phyloP scores from a whole-genome alignment of 2,888 invertebrate species.

The Agonopterix arenella region DNA sequence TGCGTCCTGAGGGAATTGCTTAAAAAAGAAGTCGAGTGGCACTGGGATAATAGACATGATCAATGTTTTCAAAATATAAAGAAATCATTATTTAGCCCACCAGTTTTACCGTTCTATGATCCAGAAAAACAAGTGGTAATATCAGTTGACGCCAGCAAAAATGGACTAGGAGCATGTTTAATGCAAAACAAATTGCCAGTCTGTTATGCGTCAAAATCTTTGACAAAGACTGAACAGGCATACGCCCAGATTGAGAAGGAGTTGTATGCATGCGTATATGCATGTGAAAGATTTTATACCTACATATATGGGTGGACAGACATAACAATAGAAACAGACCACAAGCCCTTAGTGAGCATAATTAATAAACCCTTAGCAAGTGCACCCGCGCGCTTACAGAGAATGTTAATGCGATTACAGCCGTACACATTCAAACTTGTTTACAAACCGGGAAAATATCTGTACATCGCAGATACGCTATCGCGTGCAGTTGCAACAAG shows the following conservation, averaged over 20 bases:
- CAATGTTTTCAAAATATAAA: neutral
- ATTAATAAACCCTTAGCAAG: constrained; percentile 9
- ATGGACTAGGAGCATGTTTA: constrained; percentile 4
- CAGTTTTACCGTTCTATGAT: neutral
- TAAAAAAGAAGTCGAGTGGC: constrained; percentile 11
- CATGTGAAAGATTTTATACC: constrained; percentile 9
- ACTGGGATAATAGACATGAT: constrained; percentile 8
- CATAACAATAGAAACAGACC: constrained; percentile 8
- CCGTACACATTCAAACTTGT: constrained; percentile 5
- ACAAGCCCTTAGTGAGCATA: constrained; percentile 3
- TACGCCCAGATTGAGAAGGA: constrained; percentile 6
- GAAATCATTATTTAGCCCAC: neutral
- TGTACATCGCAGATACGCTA: constrained; percentile 11
- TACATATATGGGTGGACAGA: constrained; percentile 11
- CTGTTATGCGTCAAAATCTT: constrained; percentile 5
- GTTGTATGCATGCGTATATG: constrained; percentile 11
- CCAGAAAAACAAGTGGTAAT: neutral
- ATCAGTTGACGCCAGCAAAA: neutral
- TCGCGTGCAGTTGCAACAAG: too few species aligned
- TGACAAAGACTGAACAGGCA: constrained; percentile 4
- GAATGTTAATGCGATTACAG: constrained; percentile 11
- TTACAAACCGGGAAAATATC: constrained; percentile 10
- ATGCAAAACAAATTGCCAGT: constrained; percentile 2
- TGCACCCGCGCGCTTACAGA: constrained; percentile 6
- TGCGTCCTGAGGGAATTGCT: constrained; percentile 2